Conservation (phyloP, 2,113 vertebrate genomes). For the Trematocara zebra region DNA sequence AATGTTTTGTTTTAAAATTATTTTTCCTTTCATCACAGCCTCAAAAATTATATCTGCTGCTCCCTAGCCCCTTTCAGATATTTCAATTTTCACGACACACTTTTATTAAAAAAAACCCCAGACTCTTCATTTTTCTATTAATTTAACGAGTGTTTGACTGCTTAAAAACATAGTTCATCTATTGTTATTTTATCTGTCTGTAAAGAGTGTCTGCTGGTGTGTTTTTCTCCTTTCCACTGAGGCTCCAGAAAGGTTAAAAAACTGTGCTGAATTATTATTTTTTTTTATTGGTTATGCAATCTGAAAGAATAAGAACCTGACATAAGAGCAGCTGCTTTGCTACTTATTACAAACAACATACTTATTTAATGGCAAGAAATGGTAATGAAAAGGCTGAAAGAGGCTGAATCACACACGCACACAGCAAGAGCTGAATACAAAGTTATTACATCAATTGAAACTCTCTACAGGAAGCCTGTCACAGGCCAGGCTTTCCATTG, state of each 20-base stretch:
- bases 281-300: not conserved
- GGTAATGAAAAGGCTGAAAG: not conserved
- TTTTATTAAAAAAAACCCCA: not conserved
- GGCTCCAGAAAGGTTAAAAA: not conserved
- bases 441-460: not conserved
- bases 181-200: not conserved
- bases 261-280: rapidly evolving
- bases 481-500: not conserved
- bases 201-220: not conserved
- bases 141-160: not conserved
- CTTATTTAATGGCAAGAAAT: not conserved
- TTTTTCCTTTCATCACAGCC: not conserved
- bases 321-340: not conserved
- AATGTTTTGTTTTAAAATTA: not conserved
- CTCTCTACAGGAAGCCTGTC: not conserved
- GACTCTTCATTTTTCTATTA: not conserved
- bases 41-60: not conserved
- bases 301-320: not conserved
- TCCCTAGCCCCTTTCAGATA: not conserved
- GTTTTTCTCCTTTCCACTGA: not conserved
- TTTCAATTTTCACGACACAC: not conserved
- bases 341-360: not conserved
- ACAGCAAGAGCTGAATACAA: not conserved
- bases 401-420: not conserved
- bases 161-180: not conserved